Conservation (phyloP, 2,888 invertebrate species). For the Cataglyphis rosenhaueri region DNA sequence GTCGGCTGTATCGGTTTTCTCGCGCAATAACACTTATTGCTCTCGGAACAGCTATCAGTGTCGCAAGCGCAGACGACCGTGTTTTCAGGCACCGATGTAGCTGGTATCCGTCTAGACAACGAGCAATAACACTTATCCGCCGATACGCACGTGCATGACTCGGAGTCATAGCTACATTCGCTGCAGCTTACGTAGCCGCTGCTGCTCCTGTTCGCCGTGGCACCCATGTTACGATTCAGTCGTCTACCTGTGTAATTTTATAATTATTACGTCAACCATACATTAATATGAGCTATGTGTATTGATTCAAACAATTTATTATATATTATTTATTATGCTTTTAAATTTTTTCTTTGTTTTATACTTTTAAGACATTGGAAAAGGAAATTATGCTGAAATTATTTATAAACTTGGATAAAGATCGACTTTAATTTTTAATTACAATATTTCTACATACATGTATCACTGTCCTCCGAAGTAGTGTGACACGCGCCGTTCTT, state of each 20-base stretch:
- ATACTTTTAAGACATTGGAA: not conserved
- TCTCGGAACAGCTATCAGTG: constrained; percentile 94
- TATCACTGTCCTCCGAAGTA: constrained; percentile 84
- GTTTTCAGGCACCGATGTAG: constrained; percentile 85
- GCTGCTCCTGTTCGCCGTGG: constrained; percentile 85
- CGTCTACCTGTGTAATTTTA: constrained; percentile 74
- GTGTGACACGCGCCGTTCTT: constrained; percentile 77
- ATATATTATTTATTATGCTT: not conserved
- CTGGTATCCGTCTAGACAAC: constrained; percentile 83
- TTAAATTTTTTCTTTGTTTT: not conserved
- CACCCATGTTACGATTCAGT: constrained; percentile 67
- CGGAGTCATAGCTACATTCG: constrained; percentile 94
- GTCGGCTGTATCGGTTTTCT: constrained; percentile 83
- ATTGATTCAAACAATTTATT: not conserved
- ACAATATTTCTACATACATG: constrained; percentile 75
- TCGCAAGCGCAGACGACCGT: constrained; percentile 90
- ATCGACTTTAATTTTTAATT: constrained; percentile 8
- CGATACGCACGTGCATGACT: constrained; percentile 91
- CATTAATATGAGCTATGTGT: not conserved
- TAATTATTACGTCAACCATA: not conserved
- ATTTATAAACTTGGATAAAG: not conserved
- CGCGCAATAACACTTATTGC: constrained; percentile 94
- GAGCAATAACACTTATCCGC: constrained; percentile 96
- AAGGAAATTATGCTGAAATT: not conserved
- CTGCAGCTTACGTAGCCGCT: constrained; percentile 94